Conservation (phyloP, 2,797 vertebrate species). For the Pyrocephalus nanus region DNA sequence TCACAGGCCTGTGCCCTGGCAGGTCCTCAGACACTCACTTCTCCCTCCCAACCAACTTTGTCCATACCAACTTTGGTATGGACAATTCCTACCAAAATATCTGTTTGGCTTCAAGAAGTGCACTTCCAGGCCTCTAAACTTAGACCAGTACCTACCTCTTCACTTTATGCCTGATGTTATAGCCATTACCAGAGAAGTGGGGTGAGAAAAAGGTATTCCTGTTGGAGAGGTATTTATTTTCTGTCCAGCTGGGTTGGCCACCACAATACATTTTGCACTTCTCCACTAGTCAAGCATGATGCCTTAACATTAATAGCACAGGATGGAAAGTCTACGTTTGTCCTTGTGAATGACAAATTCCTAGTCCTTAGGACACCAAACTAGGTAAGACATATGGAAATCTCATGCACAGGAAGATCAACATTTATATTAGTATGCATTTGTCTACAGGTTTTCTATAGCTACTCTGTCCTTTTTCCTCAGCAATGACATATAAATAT, state of each 20-base stretch:
- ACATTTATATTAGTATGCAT: background rate
- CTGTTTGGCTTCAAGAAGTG: background rate
- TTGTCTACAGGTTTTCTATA: slow-evolving; percentile 2
- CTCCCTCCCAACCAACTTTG: background rate
- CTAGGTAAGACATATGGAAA: slow-evolving; percentile 19
- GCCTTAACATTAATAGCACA: slow-evolving; percentile 6
- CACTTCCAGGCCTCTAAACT: background rate
- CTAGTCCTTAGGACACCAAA: background rate
- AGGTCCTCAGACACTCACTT: background rate
- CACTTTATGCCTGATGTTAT: background rate
- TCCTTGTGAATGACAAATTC: slow-evolving; percentile 51
- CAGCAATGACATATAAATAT: slow-evolving; percentile 7
- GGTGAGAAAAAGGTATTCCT: background rate
- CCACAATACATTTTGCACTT: slow-evolving; percentile 11
- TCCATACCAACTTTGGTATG: no score
- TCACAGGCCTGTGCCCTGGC: background rate
- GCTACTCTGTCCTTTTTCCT: background rate
- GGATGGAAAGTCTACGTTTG: background rate
- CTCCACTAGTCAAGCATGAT: slow-evolving; percentile 33
- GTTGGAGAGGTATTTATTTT: slow-evolving; percentile 16
- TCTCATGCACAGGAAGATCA: slow-evolving; percentile 11
- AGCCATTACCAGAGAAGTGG: background rate
- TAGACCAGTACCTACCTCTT: background rate
- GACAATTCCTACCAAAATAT: background rate
- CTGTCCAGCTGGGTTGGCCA: background rate